A percentile compares a stretch with the other conserved stretches of the same genome.
These are phyloP conservation scores for Apamea epomidion DNA, from an alignment of 2,888 invertebrate species.

Conservation along the genomic window DNA sequence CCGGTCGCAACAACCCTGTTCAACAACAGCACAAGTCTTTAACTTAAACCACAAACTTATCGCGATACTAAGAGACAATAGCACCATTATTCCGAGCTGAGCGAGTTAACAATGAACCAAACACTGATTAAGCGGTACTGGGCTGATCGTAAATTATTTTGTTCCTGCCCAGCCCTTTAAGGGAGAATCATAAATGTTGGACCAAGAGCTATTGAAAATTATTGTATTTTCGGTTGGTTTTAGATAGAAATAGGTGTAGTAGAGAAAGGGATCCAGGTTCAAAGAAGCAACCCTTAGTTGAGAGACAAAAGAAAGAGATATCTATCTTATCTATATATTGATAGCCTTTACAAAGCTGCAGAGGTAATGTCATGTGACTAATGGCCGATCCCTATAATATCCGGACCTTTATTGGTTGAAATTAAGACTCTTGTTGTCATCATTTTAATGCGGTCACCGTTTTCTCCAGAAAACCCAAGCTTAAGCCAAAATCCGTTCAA, in stretches of 20 bases:
- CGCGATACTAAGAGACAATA: conserved; percentile 85
- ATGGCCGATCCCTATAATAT: not conserved
- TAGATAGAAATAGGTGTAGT: not conserved
- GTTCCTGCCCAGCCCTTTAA: conserved; percentile 69
- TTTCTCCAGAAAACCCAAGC: too few species aligned
- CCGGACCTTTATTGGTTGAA: not conserved
- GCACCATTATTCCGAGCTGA: conserved; percentile 81
- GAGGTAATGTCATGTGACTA: not conserved
- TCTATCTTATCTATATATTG: not conserved
- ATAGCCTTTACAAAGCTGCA: not conserved
- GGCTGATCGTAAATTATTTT: conserved; percentile 84
- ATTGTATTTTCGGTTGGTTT: conserved; percentile 27
- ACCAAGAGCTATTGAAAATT: conserved; percentile 39
- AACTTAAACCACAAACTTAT: conserved; percentile 73
- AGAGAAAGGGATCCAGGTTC: not conserved
- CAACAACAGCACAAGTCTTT: conserved; percentile 19
- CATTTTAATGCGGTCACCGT: too few species aligned
- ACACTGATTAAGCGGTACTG: conserved; percentile 86
- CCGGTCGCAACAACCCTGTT: too few species aligned
- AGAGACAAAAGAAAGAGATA: not conserved
- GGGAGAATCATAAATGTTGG: conserved; percentile 61
- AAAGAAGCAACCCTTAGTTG: not conserved
- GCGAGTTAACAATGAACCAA: conserved; percentile 85
- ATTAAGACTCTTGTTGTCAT: not conserved
- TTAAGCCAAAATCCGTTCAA: not conserved